Conservation (phyloP, 2,888 invertebrate species). For the Exephanes ischioxanthus region DNA sequence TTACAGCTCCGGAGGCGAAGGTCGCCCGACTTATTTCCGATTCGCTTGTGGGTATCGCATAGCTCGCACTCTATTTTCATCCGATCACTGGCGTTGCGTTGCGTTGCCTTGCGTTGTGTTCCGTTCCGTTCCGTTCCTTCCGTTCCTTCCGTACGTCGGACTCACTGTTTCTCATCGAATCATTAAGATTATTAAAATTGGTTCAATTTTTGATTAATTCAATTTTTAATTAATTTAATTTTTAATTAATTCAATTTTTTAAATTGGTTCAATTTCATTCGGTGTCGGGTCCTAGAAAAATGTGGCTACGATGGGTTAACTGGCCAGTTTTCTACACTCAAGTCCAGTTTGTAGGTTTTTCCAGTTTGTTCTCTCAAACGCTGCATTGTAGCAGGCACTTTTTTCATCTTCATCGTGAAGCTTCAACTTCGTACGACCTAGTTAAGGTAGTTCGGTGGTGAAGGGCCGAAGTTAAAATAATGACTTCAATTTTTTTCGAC, state of each 20-base stretch:
- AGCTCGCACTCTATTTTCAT: slow-evolving; percentile 22
- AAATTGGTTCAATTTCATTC: neutral
- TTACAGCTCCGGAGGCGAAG: slow-evolving; percentile 61
- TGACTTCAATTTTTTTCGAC: too few species aligned
- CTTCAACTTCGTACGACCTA: neutral
- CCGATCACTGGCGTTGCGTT: slow-evolving; percentile 13
- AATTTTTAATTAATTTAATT: too few species aligned
- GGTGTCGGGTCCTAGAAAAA: neutral
- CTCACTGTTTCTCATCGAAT: neutral
- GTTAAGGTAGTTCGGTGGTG: too few species aligned
- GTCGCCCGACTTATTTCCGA: slow-evolving; percentile 55
- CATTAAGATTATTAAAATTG: neutral
- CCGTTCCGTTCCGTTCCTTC: neutral
- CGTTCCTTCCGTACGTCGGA: neutral
- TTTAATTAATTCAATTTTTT: too few species aligned
- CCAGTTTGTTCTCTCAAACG: neutral
- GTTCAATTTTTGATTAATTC: too few species aligned
- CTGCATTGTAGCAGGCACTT: neutral
- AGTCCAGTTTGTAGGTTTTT: neutral
- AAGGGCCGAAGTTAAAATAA: too few species aligned
- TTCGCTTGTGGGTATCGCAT: slow-evolving; percentile 22
- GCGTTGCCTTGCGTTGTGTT: neutral
- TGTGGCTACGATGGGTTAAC: neutral
- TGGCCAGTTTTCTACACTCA: neutral
- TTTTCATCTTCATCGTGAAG: neutral